A percentile compares a stretch with the other conserved stretches of the same genome.
Evolutionary conservation across 2,888 invertebrate species (phyloP).

Genomic region (Zygothrica quintamaculata): DNA sequence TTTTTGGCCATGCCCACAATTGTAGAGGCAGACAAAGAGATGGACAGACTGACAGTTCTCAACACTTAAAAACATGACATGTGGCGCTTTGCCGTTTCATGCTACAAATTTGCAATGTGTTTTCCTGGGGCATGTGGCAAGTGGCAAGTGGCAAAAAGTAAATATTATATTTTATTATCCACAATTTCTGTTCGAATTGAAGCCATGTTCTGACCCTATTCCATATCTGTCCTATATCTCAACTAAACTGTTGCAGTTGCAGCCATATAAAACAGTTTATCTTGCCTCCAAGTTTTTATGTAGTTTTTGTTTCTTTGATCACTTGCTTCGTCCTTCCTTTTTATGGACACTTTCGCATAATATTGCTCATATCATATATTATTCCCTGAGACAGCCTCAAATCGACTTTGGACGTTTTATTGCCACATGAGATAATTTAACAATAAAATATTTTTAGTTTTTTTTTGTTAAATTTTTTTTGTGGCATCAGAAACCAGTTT

Average conservation of each 20-base stretch:
- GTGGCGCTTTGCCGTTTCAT: constrained; percentile 13
- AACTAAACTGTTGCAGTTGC: constrained; percentile 47
- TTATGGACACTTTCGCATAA: constrained; percentile 46
- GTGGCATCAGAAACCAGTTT: constrained; percentile 47
- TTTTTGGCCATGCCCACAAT: constrained; percentile 17
- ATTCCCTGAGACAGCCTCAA: constrained; percentile 26
- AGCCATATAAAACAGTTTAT: constrained; percentile 48
- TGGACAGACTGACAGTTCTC: not conserved
- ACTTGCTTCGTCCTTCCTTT: constrained; percentile 19
- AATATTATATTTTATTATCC: constrained; percentile 50
- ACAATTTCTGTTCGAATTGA: not conserved
- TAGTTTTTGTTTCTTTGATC: constrained; percentile 21
- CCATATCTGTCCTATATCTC: too few relatives aligned
- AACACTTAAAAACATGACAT: constrained; percentile 11
- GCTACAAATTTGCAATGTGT: constrained; percentile 40
- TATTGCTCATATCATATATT: constrained; percentile 67
- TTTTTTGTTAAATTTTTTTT: constrained; percentile 14
- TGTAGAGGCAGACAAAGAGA: too few relatives aligned
- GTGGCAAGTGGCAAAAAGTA: too few relatives aligned
- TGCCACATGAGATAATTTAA: constrained; percentile 65
- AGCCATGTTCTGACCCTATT: not conserved
- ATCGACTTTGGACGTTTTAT: constrained; percentile 45
- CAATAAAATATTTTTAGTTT: constrained; percentile 65
- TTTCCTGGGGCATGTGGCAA: constrained; percentile 33
- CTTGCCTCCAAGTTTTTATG: constrained; percentile 29